A percentile compares a stretch with the other conserved stretches of the same genome.
These are phyloP conservation scores for Proterorhinus semilunaris DNA, from an alignment of 2,113 vertebrate genomes.

Conservation along the genomic window DNA sequence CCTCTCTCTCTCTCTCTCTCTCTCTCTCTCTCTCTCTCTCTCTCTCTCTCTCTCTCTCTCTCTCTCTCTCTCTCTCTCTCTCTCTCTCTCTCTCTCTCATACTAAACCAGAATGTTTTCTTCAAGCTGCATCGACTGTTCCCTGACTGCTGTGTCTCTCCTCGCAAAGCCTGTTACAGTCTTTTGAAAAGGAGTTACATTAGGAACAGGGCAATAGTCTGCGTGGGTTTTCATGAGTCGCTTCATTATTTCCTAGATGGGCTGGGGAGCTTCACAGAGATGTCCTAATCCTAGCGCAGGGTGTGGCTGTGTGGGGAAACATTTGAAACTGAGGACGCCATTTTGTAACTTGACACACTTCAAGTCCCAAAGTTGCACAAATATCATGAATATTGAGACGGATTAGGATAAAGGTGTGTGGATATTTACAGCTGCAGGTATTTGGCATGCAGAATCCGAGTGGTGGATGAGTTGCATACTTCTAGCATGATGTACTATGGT, in stretches of 20 bases:
- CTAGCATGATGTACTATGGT: conserved; percentile 22
- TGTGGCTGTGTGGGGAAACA: conserved; percentile 28
- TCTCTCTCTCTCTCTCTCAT: background rate
- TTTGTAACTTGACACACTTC: conserved; percentile 34
- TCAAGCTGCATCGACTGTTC: conserved; percentile 23
- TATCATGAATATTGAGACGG: background rate
- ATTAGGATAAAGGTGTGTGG: background rate
- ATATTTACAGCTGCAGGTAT: background rate
- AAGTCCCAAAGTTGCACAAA: background rate
- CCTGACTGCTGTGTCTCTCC: conserved; percentile 26
- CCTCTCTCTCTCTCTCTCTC: background rate
- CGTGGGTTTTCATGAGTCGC: conserved; percentile 17
- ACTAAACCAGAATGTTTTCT: conserved; percentile 26
- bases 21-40: background rate
- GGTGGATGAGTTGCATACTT: background rate
- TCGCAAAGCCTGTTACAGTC: background rate
- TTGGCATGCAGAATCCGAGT: background rate
- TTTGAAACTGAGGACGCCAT: conserved; percentile 22
- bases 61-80: background rate
- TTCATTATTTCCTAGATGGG: conserved; percentile 20
- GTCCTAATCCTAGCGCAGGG: conserved; percentile 17
- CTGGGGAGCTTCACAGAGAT: conserved; percentile 23
- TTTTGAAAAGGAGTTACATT: conserved; percentile 2
- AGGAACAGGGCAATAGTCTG: background rate
- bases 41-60: background rate